Evolutionary conservation across 2,797 vertebrate species (phyloP), one percentile per base, ranked within the genome.

Genomic region (Tamandua tetradactyla): DNA sequence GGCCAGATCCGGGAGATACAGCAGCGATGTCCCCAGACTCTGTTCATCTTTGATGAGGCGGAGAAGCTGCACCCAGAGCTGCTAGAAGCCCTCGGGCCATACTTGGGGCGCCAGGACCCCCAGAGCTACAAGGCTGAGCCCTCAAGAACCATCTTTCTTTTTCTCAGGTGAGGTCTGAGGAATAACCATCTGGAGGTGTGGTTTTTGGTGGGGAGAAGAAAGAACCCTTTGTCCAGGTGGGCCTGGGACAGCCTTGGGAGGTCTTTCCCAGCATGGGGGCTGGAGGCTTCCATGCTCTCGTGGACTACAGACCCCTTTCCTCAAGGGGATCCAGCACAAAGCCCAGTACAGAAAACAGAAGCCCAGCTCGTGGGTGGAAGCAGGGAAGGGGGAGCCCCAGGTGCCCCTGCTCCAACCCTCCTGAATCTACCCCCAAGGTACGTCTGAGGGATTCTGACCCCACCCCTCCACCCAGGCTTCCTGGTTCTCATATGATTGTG

Each of bases 11-110:
- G 98, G 1, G 98, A 99, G 98, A 98, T 98, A 13, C 98, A 99
- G 83, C 96, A 98, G 87, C 98, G 97, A 79, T 99, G 99, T 96
- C 95, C 96, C 23, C 99, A 99, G 98, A 98, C 99, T 37, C 98
- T 99, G 89, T 99, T 99, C 96, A 98, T 99, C 97, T 99, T 99
- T 0, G 99, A 99, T 0, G 99, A 99, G 95, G 99, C 99, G 0
- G 99, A 99, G 98, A 99, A 99, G 97, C 98, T 99, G 89, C 99
- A 99, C n/a, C 98, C 98, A 0, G 98, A 97, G 55, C 99, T 99
- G 89, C 99, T 99, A 62, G 99, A 99, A 7, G 98, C 99, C 94
- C 98, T 99, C 85, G 98, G 98, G 78, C 99, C 98, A 59, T 99
- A 98, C 96, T 96, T 99, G 98, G 98, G 98, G 95, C 98, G 74